Evolutionary conservation across 2,113 vertebrate genomes (phyloP).

Genomic region (Alethe castanea): DNA sequence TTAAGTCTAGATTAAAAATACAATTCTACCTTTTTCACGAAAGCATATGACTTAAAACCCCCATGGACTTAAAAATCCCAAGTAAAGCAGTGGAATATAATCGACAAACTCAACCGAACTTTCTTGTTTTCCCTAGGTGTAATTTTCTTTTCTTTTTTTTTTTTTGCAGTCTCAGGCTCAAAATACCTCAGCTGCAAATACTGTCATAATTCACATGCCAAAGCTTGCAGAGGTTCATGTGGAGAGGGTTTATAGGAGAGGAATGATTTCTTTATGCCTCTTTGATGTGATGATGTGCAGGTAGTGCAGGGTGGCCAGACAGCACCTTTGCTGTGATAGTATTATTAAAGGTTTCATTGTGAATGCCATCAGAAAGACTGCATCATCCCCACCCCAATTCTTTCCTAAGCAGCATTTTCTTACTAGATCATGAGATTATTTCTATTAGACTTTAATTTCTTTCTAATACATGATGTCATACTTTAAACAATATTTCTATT

Average conservation of each 20-base stretch:
- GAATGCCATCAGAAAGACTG: background rate
- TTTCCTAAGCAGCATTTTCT: background rate
- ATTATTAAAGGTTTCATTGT: background rate
- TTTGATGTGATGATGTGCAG: background rate
- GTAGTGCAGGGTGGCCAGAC: background rate
- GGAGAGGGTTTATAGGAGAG: background rate
- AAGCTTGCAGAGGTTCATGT: background rate
- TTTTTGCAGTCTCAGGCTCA: background rate
- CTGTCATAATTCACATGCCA: background rate
- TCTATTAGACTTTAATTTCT: background rate
- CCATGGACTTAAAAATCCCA: background rate
- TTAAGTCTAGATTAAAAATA: background rate
- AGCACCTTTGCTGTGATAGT: fast-evolving
- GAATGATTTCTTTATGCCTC: background rate
- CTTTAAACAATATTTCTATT: background rate
- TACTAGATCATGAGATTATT: background rate
- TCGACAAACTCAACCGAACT: background rate
- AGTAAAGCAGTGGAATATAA: background rate
- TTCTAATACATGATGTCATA: background rate
- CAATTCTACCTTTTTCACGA: background rate
- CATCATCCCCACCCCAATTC: background rate
- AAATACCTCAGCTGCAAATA: background rate
- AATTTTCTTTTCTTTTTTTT: background rate
- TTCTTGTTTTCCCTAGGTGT: background rate
- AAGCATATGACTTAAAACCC: background rate